phyloP scores from a whole-genome alignment of 1,140 invertebrate genomes.

The Calliphora vicina region DNA sequence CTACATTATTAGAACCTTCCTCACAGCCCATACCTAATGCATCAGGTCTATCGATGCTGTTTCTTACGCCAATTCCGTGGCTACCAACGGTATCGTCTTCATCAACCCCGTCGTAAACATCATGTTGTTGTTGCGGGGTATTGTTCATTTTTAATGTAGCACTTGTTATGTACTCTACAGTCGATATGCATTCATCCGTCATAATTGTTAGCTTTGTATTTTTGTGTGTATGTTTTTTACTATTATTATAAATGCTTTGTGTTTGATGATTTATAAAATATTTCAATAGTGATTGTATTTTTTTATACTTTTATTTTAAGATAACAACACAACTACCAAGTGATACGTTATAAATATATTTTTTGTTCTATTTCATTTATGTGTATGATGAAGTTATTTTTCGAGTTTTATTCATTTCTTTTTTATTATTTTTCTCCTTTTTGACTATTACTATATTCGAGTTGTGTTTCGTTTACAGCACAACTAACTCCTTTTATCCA shows the following conservation, averaged over 20 bases:
- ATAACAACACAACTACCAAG: neutral
- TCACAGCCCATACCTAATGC: neutral
- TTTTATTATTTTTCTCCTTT: no score
- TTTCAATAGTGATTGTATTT: neutral
- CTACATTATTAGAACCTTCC: neutral
- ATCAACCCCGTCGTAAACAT: neutral
- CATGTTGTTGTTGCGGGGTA: neutral
- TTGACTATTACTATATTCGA: no score
- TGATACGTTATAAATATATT: neutral
- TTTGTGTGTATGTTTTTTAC: neutral
- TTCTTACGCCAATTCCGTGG: neutral
- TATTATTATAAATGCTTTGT: neutral
- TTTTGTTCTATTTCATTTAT: neutral
- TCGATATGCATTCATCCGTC: conserved; percentile 25
- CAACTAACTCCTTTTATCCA: neutral
- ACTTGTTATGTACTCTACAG: conserved; percentile 20
- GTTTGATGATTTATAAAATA: neutral
- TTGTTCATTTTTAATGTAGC: conserved; percentile 22
- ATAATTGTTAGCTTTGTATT: neutral
- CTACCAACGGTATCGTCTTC: neutral
- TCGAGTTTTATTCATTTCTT: no score
- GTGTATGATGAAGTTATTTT: no score
- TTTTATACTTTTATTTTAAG: neutral
- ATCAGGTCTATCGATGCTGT: neutral
- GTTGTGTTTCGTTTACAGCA: no score